Evolutionary conservation across 1,140 invertebrate genomes (phyloP), one percentile per base, ranked within the genome.

Genomic region (Wiebesia pumilae): DNA sequence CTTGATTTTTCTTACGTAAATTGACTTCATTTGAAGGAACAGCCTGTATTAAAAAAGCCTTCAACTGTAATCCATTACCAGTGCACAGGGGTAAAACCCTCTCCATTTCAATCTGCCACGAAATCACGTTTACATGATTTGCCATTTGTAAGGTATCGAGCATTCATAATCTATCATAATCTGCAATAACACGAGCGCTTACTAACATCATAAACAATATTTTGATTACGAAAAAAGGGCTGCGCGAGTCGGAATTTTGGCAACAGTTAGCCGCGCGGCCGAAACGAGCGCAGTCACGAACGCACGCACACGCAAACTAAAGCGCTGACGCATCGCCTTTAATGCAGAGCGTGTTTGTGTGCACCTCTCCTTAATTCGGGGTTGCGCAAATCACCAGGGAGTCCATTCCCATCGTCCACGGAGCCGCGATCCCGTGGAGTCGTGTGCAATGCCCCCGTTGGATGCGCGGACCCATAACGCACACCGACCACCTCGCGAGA

Each of bases 161-260:
- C 62, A 69, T 62, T 69, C 27, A 27, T 43, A 71, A 71, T 71
- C 24, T 35, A 71, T 71, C 67, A 35, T 62, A 62, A 62, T 62
- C 58, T 27, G 58, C 24, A 62, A 62, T 27, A 62, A 27, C 21
- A 24, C 58, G 24, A 62, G 24, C 58, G 58, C 58, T 62, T 62
- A 62, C 27, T 7, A 27, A 16, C 65, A 3, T 67, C 9, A 30
- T 40, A 51, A 67, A 71, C 62, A 33, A 82, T 69, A 67, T 73
- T 73, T 19, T 33, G 33, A 83, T 83, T 62, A 75, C 14, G 80
- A 75, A 75, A 47, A 75, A 83, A 83, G 40, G 58, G 58, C 58
- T 62, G 58, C 58, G 58, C 58, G 24, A 62, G 24, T 6, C 58
- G 24, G 27, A 43, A 38, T 35, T 62, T 24, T 2, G 27, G 27